These are phyloP conservation scores for Erannis defoliaria DNA, from an alignment of 2,888 invertebrate genomes.

Conservation along the genomic window DNA sequence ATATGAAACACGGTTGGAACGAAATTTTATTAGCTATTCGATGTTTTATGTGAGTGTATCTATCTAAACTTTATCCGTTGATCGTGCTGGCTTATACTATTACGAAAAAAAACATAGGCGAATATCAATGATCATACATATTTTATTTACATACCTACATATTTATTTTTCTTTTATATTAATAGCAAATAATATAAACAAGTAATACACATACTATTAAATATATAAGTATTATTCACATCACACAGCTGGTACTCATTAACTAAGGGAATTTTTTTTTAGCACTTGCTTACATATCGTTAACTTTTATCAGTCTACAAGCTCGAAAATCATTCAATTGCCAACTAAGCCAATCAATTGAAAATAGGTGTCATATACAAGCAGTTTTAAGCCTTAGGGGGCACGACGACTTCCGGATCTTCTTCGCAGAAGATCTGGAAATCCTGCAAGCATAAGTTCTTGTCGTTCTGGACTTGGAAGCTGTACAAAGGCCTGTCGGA, in stretches of 20 bases:
- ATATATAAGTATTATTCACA: constrained; percentile 34
- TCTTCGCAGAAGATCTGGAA: constrained; percentile 83
- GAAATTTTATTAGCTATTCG: no score
- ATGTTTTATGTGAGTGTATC: no score
- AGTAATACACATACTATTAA: constrained; percentile 44
- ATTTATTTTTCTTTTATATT: constrained; percentile 29
- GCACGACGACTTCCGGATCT: constrained; percentile 62
- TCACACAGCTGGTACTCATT: neutral
- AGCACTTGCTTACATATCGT: neutral
- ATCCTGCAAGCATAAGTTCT: constrained; percentile 81
- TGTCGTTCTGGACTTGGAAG: constrained; percentile 64
- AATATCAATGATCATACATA: neutral
- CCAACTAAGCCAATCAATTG: neutral
- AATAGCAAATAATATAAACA: constrained; percentile 34
- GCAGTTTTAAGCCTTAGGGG: constrained; percentile 43
- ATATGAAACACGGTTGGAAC: no score
- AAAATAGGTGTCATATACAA: neutral
- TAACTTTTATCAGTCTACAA: neutral
- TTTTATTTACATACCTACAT: constrained; percentile 28
- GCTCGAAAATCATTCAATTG: constrained; percentile 1
- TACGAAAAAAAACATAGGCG: neutral
- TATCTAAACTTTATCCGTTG: no score
- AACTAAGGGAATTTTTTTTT: no score
- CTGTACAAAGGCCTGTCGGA: constrained; percentile 81
- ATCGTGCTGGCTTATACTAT: no score